Percentiles rank a stretch among this genome's conserved stretches.
Conservation (phyloP, 1,140 invertebrate genomes). For the Phocides pigmalion region DNA sequence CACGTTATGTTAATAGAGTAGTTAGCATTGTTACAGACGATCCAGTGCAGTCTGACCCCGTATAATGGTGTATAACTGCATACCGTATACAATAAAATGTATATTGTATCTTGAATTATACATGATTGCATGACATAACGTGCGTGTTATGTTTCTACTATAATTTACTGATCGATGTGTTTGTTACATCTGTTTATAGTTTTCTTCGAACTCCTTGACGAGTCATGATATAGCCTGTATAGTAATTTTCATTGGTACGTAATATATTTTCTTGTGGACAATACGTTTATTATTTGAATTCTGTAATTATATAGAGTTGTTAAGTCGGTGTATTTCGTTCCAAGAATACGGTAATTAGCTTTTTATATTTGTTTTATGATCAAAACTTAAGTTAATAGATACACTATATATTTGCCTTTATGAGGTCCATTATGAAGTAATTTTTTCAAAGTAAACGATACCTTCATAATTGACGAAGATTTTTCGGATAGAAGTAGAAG, state of each 20-base stretch:
- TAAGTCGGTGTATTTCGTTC: not conserved
- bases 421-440: too few species aligned
- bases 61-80: conserved; percentile 34
- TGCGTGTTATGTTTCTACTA: conserved; percentile 27
- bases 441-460: too few species aligned
- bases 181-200: conserved; percentile 9
- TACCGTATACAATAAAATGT: conserved; percentile 21
- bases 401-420: too few species aligned
- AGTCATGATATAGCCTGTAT: conserved; percentile 1
- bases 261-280: not conserved
- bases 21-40: conserved; percentile 77
- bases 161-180: conserved; percentile 18
- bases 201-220: conserved; percentile 27
- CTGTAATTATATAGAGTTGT: not conserved
- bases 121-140: conserved; percentile 31
- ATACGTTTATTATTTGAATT: not conserved
- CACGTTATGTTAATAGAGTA: conserved; percentile 73
- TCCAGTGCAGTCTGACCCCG: conserved; percentile 59
- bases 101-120: conserved; percentile 29
- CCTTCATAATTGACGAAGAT: too few species aligned
- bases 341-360: not conserved
- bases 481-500: too few species aligned
- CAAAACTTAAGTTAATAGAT: too few species aligned
- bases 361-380: conserved; percentile 1
- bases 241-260: not conserved